Evolutionary conservation across 2,797 vertebrate genomes (phyloP).

Genomic region (Urophycis tenuis): DNA sequence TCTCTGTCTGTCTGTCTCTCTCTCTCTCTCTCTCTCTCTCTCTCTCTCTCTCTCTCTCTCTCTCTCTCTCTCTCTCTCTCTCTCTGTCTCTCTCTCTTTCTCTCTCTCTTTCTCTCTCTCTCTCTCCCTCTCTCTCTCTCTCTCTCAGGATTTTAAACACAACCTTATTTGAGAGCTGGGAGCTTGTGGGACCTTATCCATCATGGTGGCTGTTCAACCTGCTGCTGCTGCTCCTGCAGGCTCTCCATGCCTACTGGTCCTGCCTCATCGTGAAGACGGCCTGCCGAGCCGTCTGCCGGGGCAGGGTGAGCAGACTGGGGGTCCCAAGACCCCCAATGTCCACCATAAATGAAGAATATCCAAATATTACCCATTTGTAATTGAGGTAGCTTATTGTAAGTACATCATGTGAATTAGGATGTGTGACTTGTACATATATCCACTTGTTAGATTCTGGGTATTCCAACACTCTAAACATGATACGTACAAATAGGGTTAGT

Average conservation of each 20-base stretch:
- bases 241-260: constrained; percentile 91
- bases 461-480: too few relatives aligned
- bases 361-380: neutral
- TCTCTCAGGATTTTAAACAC: constrained; percentile 88
- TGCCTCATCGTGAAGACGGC: constrained; percentile 90
- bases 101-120: constrained; percentile 2
- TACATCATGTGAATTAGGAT: too few relatives aligned
- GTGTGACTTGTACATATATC: neutral
- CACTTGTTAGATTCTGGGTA: too few relatives aligned
- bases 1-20: too few relatives aligned
- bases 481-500: neutral
- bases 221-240: constrained; percentile 84
- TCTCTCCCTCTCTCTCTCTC: constrained; percentile 20
- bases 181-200: constrained; percentile 90
- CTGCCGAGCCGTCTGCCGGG: constrained; percentile 89
- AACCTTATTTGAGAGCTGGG: constrained; percentile 92
- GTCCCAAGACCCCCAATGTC: neutral
- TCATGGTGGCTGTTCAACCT: constrained; percentile 94
- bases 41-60: too few relatives aligned
- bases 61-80: too few relatives aligned
- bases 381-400: neutral
- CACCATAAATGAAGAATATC: neutral
- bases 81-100: too few relatives aligned
- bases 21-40: too few relatives aligned
- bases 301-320: constrained; percentile 79